phyloP scores from a whole-genome alignment of 2,888 invertebrate genomes.

The Xanthorhoe spadicearia region DNA sequence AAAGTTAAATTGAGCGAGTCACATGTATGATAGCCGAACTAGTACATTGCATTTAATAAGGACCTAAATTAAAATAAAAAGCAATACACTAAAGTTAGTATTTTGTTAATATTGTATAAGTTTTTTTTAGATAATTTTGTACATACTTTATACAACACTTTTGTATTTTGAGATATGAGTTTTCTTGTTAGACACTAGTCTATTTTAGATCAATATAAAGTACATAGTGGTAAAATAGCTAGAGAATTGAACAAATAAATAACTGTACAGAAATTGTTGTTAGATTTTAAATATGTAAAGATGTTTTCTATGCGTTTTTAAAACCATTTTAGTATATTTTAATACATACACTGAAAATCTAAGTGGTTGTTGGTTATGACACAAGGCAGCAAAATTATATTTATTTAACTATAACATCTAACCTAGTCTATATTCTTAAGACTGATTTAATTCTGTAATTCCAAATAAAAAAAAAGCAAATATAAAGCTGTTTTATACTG shows the following conservation, averaged over 20 bases:
- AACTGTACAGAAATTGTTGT: constrained; percentile 15
- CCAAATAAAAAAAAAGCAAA: constrained; percentile 6
- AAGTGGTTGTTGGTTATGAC: constrained; percentile 8
- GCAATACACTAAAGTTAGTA: not conserved
- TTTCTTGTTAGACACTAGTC: not conserved
- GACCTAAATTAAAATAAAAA: constrained; percentile 3
- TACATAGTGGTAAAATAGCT: constrained; percentile 9
- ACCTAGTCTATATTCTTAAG: constrained; percentile 41
- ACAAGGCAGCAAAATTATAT: constrained; percentile 18
- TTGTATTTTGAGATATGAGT: not conserved
- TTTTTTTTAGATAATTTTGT: not conserved
- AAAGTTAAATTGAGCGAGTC: constrained; percentile 30
- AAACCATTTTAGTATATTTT: constrained; percentile 15
- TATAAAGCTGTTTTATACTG: not conserved
- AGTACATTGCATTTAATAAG: constrained; percentile 25
- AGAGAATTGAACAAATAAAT: constrained; percentile 8
- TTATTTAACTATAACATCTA: constrained; percentile 8
- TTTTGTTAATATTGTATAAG: not conserved
- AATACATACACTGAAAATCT: not conserved
- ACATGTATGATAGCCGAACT: constrained; percentile 15
- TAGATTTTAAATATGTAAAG: constrained; percentile 2
- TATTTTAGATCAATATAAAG: not conserved
- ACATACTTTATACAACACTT: not conserved
- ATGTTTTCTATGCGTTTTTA: constrained; percentile 12
- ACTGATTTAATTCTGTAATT: constrained; percentile 24